A percentile compares a stretch with the other conserved stretches of the same genome.
These are phyloP conservation scores for Drosophila bipectinata DNA, from an alignment of 1,140 invertebrate species.

Conservation along the genomic window DNA sequence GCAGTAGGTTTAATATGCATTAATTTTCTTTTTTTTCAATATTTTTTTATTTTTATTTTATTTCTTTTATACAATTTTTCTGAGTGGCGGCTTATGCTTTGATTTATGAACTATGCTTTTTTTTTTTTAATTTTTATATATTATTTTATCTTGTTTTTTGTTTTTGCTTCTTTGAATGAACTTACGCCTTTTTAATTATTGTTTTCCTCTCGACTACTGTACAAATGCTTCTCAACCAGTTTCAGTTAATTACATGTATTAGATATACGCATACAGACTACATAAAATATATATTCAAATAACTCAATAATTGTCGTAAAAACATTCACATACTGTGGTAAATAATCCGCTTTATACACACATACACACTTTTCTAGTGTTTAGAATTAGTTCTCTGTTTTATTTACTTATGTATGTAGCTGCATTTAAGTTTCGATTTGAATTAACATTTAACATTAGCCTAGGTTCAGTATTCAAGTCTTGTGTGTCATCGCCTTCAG, in stretches of 20 bases:
- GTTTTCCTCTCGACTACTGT: slow-evolving; percentile 45
- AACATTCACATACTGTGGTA: slow-evolving; percentile 61
- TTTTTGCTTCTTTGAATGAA: slow-evolving; percentile 24
- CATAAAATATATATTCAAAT: slow-evolving; percentile 36
- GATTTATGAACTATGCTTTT: slow-evolving; percentile 47
- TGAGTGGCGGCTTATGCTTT: slow-evolving; percentile 55
- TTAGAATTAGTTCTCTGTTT: slow-evolving; percentile 16
- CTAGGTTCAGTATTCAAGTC: slow-evolving; percentile 73
- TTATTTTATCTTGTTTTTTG: slow-evolving; percentile 22
- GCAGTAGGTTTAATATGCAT: slow-evolving; percentile 77
- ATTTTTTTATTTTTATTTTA: slow-evolving; percentile 23
- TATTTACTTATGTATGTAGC: slow-evolving; percentile 4
- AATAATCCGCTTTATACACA: slow-evolving; percentile 33
- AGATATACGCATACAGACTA: slow-evolving; percentile 44
- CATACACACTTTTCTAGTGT: not conserved
- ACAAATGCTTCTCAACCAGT: slow-evolving; percentile 29
- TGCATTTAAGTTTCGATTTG: slow-evolving; percentile 25
- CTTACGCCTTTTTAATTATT: slow-evolving; percentile 51
- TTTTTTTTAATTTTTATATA: slow-evolving; percentile 34
- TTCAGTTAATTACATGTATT: slow-evolving; percentile 40
- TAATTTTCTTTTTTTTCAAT: slow-evolving; percentile 56
- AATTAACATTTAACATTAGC: slow-evolving; percentile 67
- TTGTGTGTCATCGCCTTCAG: slow-evolving; percentile 62
- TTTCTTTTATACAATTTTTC: slow-evolving; percentile 50
- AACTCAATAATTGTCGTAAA: slow-evolving; percentile 50